These are phyloP conservation scores for Strongylocentrotus purpuratus DNA, from an alignment of 35 echinoderm and acorn worm genomes.

Conservation along the genomic window DNA sequence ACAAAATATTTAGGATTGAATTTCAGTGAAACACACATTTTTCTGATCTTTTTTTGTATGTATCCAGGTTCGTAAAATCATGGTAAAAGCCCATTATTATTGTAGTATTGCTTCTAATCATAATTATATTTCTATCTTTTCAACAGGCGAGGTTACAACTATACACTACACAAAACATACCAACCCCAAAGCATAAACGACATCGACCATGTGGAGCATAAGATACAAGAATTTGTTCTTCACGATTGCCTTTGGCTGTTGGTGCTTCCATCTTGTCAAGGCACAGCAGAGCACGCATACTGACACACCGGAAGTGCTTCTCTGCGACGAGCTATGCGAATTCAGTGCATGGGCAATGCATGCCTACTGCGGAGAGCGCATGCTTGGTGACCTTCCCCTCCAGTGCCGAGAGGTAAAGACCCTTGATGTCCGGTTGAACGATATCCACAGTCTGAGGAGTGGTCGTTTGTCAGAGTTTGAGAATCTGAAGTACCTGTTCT, in stretches of 20 bases:
- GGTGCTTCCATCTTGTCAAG: background rate
- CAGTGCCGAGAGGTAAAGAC: background rate
- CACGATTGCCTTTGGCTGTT: slow-evolving; percentile 14
- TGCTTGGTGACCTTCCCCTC: background rate
- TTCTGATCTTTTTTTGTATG: no score
- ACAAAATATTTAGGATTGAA: no score
- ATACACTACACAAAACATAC: no score
- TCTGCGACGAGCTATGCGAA: slow-evolving; percentile 2
- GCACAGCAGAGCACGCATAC: background rate
- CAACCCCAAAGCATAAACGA: no score
- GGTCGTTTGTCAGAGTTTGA: background rate
- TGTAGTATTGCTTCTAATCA: no score
- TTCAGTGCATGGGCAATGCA: background rate
- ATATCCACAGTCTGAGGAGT: background rate
- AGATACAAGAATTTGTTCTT: background rate
- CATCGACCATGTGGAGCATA: background rate
- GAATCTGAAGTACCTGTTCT: background rate
- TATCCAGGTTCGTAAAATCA: no score
- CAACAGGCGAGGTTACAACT: no score
- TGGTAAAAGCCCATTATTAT: no score
- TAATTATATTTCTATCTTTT: no score
- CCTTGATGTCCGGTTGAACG: slow-evolving; percentile 14
- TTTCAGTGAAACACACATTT: no score
- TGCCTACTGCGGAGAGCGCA: slow-evolving; percentile 11
- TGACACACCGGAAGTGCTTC: background rate